Evolutionary conservation across 1,140 invertebrate species (phyloP).

Genomic region (Euschistus heros): DNA sequence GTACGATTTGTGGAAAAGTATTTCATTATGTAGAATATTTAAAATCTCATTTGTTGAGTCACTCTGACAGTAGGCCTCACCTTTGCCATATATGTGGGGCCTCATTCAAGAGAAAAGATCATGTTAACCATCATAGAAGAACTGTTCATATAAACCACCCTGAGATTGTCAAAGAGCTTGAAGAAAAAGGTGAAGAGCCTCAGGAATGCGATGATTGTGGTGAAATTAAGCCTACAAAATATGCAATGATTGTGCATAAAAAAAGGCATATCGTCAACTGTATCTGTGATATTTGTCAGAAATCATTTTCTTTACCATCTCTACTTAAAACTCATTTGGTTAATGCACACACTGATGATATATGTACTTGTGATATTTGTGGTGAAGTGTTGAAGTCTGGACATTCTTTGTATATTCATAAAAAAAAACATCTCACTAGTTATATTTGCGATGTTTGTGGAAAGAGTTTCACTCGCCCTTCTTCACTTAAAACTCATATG

Average conservation of each 20-base stretch:
- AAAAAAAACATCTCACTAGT: constrained; percentile 25
- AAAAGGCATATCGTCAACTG: constrained; percentile 26
- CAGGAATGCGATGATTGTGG: constrained; percentile 35
- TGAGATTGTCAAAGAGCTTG: constrained; percentile 11
- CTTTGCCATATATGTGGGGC: constrained; percentile 42
- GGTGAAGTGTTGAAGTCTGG: constrained; percentile 36
- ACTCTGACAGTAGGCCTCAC: constrained; percentile 43
- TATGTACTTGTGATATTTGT: constrained; percentile 32
- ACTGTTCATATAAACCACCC: constrained; percentile 22
- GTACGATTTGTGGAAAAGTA: constrained; percentile 35
- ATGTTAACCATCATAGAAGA: constrained; percentile 25
- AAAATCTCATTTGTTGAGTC: constrained; percentile 34
- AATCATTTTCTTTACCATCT: constrained; percentile 24
- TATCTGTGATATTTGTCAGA: constrained; percentile 30
- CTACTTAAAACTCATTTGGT: constrained; percentile 29
- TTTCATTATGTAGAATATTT: constrained; percentile 31
- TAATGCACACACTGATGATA: constrained; percentile 55
- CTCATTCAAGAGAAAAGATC: constrained; percentile 30
- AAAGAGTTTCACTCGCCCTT: constrained; percentile 25
- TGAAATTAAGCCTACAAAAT: constrained; percentile 34
- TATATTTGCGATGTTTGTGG: constrained; percentile 31
- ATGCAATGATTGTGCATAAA: constrained; percentile 29
- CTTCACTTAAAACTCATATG: constrained; percentile 22
- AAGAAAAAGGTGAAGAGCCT: constrained; percentile 31
- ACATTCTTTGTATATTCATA: constrained; percentile 30